phyloP scores from a whole-genome alignment of 2,888 invertebrate species.

The Ectemnius continuus region DNA sequence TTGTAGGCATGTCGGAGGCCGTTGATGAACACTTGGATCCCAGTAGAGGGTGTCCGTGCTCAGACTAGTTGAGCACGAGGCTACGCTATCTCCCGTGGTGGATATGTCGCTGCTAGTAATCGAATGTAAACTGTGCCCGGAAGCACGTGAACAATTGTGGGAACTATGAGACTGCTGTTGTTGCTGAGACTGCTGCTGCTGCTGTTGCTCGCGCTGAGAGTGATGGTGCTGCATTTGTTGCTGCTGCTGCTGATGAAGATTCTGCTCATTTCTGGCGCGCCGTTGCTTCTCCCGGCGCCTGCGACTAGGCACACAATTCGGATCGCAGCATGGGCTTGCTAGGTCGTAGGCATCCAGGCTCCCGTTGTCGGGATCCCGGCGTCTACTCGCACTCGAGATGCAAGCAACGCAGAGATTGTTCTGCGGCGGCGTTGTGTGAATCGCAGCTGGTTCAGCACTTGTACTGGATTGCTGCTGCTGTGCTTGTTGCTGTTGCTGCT shows the following conservation, averaged over 20 bases:
- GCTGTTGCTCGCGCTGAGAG: constrained; percentile 45
- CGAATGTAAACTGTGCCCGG: constrained; percentile 85
- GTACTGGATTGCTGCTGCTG: constrained; percentile 19
- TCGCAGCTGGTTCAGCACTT: constrained; percentile 27
- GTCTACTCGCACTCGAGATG: constrained; percentile 73
- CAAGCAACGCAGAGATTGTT: constrained; percentile 75
- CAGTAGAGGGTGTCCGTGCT: constrained; percentile 93
- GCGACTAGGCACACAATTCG: constrained; percentile 88
- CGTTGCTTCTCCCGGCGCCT: constrained; percentile 81
- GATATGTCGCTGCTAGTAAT: constrained; percentile 88
- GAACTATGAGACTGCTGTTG: constrained; percentile 57
- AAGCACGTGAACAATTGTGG: constrained; percentile 72
- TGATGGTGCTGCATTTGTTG: constrained; percentile 62
- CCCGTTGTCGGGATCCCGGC: constrained; percentile 80
- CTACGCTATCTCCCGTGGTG: constrained; percentile 83
- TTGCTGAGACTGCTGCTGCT: constrained; percentile 52
- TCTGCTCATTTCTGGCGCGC: constrained; percentile 72
- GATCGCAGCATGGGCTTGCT: constrained; percentile 92
- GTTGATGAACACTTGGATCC: constrained; percentile 81
- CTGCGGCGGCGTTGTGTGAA: constrained; percentile 53
- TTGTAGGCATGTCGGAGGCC: constrained; percentile 77
- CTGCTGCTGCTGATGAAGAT: constrained; percentile 63
- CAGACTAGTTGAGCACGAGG: constrained; percentile 90
- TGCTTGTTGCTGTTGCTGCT: constrained; percentile 38
- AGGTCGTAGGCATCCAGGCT: constrained; percentile 92